Evolutionary conservation across 2,888 invertebrate genomes (phyloP).

Genomic region (Parapristionchus giblindavisi): DNA sequence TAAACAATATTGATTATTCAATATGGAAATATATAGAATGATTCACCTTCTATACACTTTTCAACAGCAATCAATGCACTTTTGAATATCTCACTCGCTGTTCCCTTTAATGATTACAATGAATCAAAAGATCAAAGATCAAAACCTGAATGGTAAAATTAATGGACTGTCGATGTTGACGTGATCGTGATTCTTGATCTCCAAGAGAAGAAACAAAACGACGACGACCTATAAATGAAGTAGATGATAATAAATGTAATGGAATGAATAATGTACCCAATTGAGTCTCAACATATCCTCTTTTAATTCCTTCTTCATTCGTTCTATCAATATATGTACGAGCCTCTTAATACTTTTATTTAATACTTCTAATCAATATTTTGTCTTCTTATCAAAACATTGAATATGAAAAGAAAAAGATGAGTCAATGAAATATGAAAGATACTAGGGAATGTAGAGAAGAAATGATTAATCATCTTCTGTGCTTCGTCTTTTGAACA

Average conservation of each 20-base stretch:
- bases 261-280: constrained; percentile 76
- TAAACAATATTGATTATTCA: constrained; percentile 1
- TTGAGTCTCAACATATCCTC: constrained; percentile 86
- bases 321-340: constrained; percentile 76
- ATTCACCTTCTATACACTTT: constrained; percentile 71
- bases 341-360: constrained; percentile 76
- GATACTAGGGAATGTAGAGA: constrained; percentile 81
- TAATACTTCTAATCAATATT: not conserved
- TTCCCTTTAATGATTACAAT: constrained; percentile 76
- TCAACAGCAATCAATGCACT: constrained; percentile 86
- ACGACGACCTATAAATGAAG: constrained; percentile 12
- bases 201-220: constrained; percentile 48
- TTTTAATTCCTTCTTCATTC: constrained; percentile 76
- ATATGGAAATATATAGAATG: not conserved
- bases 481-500: constrained; percentile 83
- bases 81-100: constrained; percentile 94
- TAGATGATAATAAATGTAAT: constrained; percentile 66
- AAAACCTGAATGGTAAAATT: constrained; percentile 86
- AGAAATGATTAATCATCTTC: constrained; percentile 76
- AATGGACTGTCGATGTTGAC: constrained; percentile 93
- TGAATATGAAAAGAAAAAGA: not conserved
- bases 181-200: constrained; percentile 76
- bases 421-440: no score
- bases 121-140: not conserved
- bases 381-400: not conserved